Conservation (phyloP, 2,113 vertebrate genomes). For the Leptobrachium leishanense region DNA sequence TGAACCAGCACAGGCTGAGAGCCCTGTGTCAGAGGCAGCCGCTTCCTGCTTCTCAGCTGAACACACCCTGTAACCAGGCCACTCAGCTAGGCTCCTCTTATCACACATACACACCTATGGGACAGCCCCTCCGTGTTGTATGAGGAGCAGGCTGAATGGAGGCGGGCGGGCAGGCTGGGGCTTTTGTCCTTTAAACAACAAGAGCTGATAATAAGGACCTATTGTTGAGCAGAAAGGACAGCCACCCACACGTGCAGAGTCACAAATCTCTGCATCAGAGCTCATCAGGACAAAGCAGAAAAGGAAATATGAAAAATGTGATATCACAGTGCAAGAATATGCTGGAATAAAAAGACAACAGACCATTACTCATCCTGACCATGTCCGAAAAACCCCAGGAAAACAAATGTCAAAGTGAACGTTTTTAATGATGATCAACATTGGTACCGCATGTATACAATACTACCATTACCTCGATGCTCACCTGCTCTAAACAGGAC, state of each 20-base stretch:
- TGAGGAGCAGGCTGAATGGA: constrained; percentile 17
- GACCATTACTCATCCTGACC: too few relatives aligned
- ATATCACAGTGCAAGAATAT: too few relatives aligned
- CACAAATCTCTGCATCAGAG: constrained; percentile 7
- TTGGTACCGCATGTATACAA: too few relatives aligned
- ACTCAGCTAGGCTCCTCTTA: constrained; percentile 66
- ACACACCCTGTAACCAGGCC: constrained; percentile 70
- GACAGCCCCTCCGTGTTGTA: constrained; percentile 49
- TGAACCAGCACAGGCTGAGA: constrained; percentile 55
- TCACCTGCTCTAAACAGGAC: too few relatives aligned
- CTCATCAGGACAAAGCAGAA: neutral
- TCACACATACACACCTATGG: constrained; percentile 70
- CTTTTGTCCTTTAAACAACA: constrained; percentile 25
- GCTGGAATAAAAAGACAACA: too few relatives aligned
- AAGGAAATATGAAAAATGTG: too few relatives aligned
- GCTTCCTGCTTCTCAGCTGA: constrained; percentile 73
- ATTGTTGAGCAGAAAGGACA: constrained; percentile 42
- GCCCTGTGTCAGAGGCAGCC: constrained; percentile 54
- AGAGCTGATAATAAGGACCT: constrained; percentile 4
- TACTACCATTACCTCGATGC: too few relatives aligned
- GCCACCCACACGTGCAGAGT: constrained; percentile 28
- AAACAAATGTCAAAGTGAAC: too few relatives aligned
- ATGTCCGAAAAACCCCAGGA: too few relatives aligned
- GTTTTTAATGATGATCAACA: too few relatives aligned
- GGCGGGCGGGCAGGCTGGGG: neutral